Evolutionary conservation across 2,888 invertebrate genomes (phyloP).

Genomic region (Papilio gigon): DNA sequence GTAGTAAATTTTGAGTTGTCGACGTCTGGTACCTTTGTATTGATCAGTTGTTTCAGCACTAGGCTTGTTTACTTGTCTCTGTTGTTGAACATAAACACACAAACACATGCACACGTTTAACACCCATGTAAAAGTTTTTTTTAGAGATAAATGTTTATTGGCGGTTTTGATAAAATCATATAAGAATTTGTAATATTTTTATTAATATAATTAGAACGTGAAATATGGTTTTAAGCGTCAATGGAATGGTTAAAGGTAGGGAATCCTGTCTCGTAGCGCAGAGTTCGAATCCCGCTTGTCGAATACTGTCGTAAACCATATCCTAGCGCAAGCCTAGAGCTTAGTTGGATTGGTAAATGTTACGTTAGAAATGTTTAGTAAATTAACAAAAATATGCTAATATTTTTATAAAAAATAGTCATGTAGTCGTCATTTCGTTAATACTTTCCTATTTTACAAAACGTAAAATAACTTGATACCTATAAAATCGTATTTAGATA

Average conservation of each 20-base stretch:
- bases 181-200: background rate
- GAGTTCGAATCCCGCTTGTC: no score
- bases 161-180: background rate
- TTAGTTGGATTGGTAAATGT: no score
- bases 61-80: background rate
- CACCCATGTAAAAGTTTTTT: background rate
- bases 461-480: background rate
- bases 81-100: no score
- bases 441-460: slow-evolving; percentile 4
- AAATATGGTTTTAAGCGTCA: no score
- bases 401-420: no score
- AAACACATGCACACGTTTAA: background rate
- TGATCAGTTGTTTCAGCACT: slow-evolving; percentile 16
- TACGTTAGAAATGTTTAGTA: no score
- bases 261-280: no score
- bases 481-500: background rate
- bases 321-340: no score
- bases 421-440: no score
- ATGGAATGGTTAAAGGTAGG: no score
- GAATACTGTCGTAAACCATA: no score
- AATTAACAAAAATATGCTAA: no score
- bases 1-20: slow-evolving; percentile 3
- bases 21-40: slow-evolving; percentile 15
- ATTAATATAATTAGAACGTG: background rate
- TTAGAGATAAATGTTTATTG: background rate